Evolutionary conservation across 2,797 vertebrate genomes (phyloP), one percentile per base, ranked within the genome.

Genomic region (Hypotaenidia okinawae): DNA sequence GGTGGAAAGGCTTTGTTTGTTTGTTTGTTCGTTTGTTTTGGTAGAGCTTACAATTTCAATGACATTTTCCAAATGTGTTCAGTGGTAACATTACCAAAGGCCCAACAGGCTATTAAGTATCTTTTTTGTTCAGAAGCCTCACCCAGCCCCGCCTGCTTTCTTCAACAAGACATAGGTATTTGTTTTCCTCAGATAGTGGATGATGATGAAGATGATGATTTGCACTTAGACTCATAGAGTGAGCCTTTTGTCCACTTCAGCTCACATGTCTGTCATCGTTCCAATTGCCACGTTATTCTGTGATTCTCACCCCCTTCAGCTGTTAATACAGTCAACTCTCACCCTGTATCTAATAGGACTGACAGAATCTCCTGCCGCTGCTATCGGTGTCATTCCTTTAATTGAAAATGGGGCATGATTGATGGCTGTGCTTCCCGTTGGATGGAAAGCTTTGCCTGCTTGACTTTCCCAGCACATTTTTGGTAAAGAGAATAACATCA

Each of bases 1-100:
- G 74, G 80, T 67, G 37, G 47, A 95, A 84, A 97, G 97, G 92
- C 21, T 28, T 28, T 24, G 22, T 49, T 49, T 49, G 47, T 57
- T 61, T 84, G 10, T 58, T 94, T 55, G 5, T 32, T 73, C 27
- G 93, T 96, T 98, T 98, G 97, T 98, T 98, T 98, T 98, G 96
- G 95, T 98, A 77, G 67, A 80, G 49, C 32, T 73, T 43, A 69
- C 66, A 54, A 51, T 98, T 98, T 98, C 98, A 62, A 27, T 51
- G 12, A 28, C 59, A n/a, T 68, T 95, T 92, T 92, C 87, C 13
- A n/a, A 84, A 43, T 0, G 2, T 66, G 49, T 85, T 93, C 33
- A n/a, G 12, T 75, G 39, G 45, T 68, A 72, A 33, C 13, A 22
- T 86, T 92, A 49, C 47, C 37, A 62, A 78, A 63, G 43, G 35